Evolutionary conservation across 2,113 vertebrate species (phyloP).

Genomic region (Neodon shergylaensis): DNA sequence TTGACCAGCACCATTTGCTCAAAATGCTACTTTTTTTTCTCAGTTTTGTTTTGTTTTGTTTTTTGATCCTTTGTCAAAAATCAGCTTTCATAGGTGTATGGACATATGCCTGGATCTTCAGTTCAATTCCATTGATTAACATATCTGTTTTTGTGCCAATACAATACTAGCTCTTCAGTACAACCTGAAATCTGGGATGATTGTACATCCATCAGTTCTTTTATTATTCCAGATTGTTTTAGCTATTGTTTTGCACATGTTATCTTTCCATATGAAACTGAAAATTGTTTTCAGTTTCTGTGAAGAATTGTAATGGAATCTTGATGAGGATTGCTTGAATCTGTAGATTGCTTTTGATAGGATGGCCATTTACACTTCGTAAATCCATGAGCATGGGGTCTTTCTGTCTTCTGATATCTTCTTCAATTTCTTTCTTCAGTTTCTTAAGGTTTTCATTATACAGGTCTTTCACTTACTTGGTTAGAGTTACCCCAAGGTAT

Average conservation of each 20-base stretch:
- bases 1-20: neutral
- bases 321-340: neutral
- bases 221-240: neutral
- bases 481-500: neutral
- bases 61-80: neutral
- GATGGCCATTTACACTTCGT: neutral
- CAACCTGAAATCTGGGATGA: neutral
- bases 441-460: neutral
- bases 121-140: neutral
- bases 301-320: neutral
- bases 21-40: neutral
- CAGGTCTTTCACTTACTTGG: neutral
- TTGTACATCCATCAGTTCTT: neutral
- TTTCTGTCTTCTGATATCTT: neutral
- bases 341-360: neutral
- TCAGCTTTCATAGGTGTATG: neutral
- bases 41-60: neutral
- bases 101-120: neutral
- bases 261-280: neutral
- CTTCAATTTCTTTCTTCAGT: neutral
- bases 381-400: neutral
- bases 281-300: neutral
- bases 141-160: neutral
- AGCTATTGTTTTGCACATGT: neutral
- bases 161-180: neutral